A percentile compares a stretch with the other conserved stretches of the same genome.
Evolutionary conservation across 2,888 invertebrate species (phyloP).

Genomic region (Orthosia gracilis): DNA sequence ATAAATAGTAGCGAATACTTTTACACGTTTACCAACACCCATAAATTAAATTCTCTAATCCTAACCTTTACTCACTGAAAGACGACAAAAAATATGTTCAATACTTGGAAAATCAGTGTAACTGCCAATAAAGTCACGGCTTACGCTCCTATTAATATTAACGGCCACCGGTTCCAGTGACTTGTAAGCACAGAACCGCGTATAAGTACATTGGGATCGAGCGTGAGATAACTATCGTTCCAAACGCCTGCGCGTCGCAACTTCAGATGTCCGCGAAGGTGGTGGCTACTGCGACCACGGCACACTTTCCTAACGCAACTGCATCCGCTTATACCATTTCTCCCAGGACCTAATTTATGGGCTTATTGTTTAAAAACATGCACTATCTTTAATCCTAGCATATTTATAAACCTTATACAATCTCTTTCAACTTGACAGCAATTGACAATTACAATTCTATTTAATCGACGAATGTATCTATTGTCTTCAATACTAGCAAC

Average conservation of each 20-base stretch:
- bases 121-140: conserved; percentile 46
- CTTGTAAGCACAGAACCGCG: conserved; percentile 65
- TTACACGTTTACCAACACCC: not conserved
- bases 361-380: conserved; percentile 73
- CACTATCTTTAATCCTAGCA: conserved; percentile 32
- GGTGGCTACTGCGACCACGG: conserved; percentile 76
- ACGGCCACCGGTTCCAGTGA: conserved; percentile 61
- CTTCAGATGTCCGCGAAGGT: conserved; percentile 75
- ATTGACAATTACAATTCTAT: conserved; percentile 12
- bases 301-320: conserved; percentile 86
- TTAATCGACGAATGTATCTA: conserved; percentile 9
- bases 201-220: conserved; percentile 74
- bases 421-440: conserved; percentile 7
- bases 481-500: conserved; percentile 29
- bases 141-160: conserved; percentile 70
- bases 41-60: not conserved
- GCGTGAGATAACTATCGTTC: conserved; percentile 78
- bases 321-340: conserved; percentile 82
- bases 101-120: conserved; percentile 45
- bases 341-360: conserved; percentile 78
- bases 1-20: not conserved
- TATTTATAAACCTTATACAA: conserved; percentile 24
- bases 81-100: conserved; percentile 29
- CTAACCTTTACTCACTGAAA: not conserved
- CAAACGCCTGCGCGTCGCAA: conserved; percentile 70